A percentile compares a stretch with the other conserved stretches of the same genome.
Evolutionary conservation across 1,140 invertebrate species (phyloP).

Genomic region (Saccostrea cuccullata): DNA sequence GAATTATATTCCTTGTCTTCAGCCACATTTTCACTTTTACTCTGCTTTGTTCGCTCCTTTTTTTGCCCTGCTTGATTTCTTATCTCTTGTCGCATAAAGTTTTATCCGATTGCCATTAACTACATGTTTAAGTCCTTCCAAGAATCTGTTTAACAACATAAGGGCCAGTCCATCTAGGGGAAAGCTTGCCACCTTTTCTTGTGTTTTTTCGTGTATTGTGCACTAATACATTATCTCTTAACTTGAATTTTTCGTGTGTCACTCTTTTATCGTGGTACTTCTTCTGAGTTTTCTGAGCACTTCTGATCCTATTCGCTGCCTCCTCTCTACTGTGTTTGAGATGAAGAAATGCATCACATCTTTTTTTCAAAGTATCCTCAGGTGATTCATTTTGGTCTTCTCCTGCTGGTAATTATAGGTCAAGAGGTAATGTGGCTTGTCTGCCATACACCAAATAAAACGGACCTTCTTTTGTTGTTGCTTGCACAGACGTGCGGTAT

Average conservation of each 20-base stretch:
- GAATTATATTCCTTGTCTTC: too few relatives aligned
- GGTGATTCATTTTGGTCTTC: not conserved
- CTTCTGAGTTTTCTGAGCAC: not conserved
- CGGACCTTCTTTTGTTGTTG: constrained; percentile 47
- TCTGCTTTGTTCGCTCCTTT: too few relatives aligned
- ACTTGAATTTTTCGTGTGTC: not conserved
- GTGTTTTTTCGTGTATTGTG: constrained; percentile 14
- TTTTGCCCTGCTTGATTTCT: too few relatives aligned
- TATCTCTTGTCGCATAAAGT: too few relatives aligned
- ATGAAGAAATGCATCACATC: too few relatives aligned
- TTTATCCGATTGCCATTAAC: too few relatives aligned
- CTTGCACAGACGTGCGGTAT: constrained; percentile 44
- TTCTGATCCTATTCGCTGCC: not conserved
- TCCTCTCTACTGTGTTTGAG: too few relatives aligned
- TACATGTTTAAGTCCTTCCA: too few relatives aligned
- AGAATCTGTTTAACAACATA: not conserved
- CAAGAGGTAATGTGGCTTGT: constrained; percentile 40
- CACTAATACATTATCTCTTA: not conserved
- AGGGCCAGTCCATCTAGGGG: not conserved
- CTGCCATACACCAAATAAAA: constrained; percentile 51
- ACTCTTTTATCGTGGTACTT: too few relatives aligned
- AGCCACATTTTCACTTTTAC: too few relatives aligned
- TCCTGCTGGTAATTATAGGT: constrained; percentile 29
- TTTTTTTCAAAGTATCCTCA: not conserved
- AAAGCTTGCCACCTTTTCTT: constrained; percentile 25